These are phyloP conservation scores for Synanthedon vespiformis DNA, from an alignment of 2,888 invertebrate species.

Conservation along the genomic window DNA sequence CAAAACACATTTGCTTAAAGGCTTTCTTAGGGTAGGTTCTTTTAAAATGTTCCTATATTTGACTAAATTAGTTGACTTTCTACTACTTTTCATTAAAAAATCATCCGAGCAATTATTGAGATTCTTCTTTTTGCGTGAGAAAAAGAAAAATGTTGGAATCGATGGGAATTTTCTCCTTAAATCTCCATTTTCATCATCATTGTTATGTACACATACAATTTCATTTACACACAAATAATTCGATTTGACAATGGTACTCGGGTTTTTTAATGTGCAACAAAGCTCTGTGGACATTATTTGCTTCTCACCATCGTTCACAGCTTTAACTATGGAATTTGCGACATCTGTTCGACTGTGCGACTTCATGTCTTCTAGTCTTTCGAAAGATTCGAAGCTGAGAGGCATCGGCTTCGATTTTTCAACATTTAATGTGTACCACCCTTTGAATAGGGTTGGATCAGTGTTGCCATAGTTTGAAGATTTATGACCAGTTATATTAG, in stretches of 20 bases:
- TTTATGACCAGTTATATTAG: not conserved
- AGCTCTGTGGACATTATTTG: too few species aligned
- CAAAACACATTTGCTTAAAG: slow-evolving; percentile 35
- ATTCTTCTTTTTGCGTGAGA: slow-evolving; percentile 19
- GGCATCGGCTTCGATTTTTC: slow-evolving; percentile 8
- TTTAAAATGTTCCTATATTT: slow-evolving; percentile 38
- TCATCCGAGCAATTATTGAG: slow-evolving; percentile 1
- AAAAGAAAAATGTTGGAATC: slow-evolving; percentile 28
- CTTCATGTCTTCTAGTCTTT: not conserved
- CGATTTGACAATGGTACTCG: too few species aligned
- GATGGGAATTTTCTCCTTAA: slow-evolving; percentile 13
- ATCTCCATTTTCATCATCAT: not conserved
- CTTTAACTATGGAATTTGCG: not conserved
- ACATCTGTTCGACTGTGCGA: too few species aligned
- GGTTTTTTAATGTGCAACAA: too few species aligned
- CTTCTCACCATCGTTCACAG: not conserved
- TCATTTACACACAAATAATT: too few species aligned
- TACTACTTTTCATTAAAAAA: slow-evolving; percentile 34
- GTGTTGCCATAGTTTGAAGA: not conserved
- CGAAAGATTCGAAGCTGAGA: slow-evolving; percentile 6
- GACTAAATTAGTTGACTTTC: slow-evolving; percentile 48
- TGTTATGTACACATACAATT: not conserved
- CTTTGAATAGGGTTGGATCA: slow-evolving; percentile 1
- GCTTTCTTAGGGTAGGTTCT: slow-evolving; percentile 37
- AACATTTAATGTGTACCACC: slow-evolving; percentile 1